Evolutionary conservation across 37 sponge, comb jelly and placozoan genomes (phyloP), one percentile per base, ranked within the genome.

Genomic region (Eunapius fragilis): DNA sequence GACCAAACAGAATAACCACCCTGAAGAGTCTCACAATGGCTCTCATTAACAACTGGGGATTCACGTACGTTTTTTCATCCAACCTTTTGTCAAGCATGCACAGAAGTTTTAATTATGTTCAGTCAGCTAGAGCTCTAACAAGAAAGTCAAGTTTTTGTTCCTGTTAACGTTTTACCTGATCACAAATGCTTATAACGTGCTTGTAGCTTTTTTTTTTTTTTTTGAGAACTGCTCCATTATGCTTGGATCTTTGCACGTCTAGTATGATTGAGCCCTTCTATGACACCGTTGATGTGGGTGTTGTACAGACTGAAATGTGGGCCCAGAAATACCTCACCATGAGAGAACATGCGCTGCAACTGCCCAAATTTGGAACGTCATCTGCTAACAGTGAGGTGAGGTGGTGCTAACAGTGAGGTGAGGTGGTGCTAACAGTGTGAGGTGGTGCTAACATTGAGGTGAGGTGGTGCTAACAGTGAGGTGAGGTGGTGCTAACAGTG

Each of bases 361-460:
- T 88, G 14, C 88, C 88, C n/a, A 88, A 88, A 58, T 88, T 88
- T 88, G 88, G 88, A 33, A 88, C 88, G 67, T 38, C 71, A 33
- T 34, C 75, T 33, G 87, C 87, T 33, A 49, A 87, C 35, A 81
- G 72, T 67, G 81, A 80, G 81, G 81, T 80, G 24, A 31, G 37
- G 34, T 3, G 3, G 41, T 41, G 3, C 17, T 9, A 4, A 45
- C 47, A 45, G 47, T 45, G 9, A 45, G 9, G 9, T 45, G 47
- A 11, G 9, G 58, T 58, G 58, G 41, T 3, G 41, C 6, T 41
- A 9, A 6, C 41, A 41, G 41, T 41, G 6, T 41, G 41, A 41
- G 6, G 6, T n/a, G n/a, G n/a, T n/a, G n/a, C n/a, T n/a, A n/a
- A n/a, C n/a, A n/a, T n/a, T n/a, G n/a, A n/a, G n/a, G n/a, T n/a